Percentiles rank a stretch among this genome's conserved stretches.
Conservation (phyloP, 2,113 vertebrate genomes). For the Rana temporaria region DNA sequence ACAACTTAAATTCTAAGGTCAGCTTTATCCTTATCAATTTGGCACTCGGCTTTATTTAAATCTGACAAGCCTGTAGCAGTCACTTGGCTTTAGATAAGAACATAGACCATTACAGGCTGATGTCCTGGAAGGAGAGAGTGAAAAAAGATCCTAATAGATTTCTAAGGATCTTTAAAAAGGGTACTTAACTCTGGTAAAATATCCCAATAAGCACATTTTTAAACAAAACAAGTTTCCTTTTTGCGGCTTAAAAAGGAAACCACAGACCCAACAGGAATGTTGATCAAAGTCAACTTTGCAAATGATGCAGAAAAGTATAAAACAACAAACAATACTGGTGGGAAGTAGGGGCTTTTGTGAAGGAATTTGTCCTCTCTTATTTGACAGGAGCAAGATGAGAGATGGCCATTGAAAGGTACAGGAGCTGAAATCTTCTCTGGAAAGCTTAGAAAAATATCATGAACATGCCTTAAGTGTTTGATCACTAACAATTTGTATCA, state of each 20-base stretch:
- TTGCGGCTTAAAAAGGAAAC: constrained; percentile 76
- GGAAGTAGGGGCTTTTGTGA: constrained; percentile 78
- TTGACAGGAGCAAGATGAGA: constrained; percentile 76
- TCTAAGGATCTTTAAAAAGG: constrained; percentile 72
- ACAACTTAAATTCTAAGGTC: no score
- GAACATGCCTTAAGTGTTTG: neutral
- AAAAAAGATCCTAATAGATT: constrained; percentile 61
- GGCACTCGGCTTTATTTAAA: neutral
- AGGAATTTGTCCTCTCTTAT: constrained; percentile 77
- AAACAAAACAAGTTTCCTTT: constrained; percentile 80
- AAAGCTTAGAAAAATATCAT: neutral
- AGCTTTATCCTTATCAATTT: constrained; percentile 54
- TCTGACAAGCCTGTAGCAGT: no score
- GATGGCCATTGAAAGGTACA: constrained; percentile 71
- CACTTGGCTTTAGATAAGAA: constrained; percentile 67
- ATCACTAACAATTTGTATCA: neutral
- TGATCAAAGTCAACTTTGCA: constrained; percentile 81
- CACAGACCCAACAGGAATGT: constrained; percentile 78
- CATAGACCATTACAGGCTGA: constrained; percentile 4
- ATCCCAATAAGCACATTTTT: constrained; percentile 78
- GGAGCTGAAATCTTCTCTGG: constrained; percentile 16
- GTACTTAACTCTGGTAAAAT: constrained; percentile 69
- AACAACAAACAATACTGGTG: constrained; percentile 82
- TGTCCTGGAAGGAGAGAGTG: constrained; percentile 56
- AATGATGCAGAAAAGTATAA: constrained; percentile 85